Percentiles rank a stretch among this genome's conserved stretches.
Conservation (phyloP, 2,797 vertebrate genomes). For the Natrix natrix region DNA sequence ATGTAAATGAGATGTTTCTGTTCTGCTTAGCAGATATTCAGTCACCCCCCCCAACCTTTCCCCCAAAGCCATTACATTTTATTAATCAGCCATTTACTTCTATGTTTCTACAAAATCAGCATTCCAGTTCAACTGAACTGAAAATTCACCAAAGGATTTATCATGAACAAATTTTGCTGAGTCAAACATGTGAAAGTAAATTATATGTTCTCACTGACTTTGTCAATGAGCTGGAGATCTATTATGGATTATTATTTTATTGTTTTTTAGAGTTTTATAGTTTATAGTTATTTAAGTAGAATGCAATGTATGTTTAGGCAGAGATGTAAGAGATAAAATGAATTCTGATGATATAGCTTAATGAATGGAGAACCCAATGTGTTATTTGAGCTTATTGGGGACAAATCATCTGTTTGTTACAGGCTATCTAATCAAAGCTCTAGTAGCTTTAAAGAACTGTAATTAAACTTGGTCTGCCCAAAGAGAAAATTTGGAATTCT, state of each 20-base stretch:
- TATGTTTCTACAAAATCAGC: background rate
- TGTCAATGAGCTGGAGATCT: background rate
- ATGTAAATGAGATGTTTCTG: background rate
- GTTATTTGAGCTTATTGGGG: background rate
- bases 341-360: background rate
- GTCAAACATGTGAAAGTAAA: no score
- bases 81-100: background rate
- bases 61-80: background rate
- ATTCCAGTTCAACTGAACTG: background rate
- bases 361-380: background rate
- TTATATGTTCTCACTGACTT: background rate
- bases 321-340: background rate
- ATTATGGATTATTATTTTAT: background rate
- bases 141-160: background rate
- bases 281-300: background rate
- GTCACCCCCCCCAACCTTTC: background rate
- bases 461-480: background rate
- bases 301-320: background rate
- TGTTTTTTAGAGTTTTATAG: no score
- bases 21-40: background rate
- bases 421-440: background rate
- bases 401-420: background rate
- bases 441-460: background rate
- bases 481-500: background rate
- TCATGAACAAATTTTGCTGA: background rate